Evolutionary conservation across 2,888 invertebrate species (phyloP).

Genomic region (Pandemis cinnamomeana): DNA sequence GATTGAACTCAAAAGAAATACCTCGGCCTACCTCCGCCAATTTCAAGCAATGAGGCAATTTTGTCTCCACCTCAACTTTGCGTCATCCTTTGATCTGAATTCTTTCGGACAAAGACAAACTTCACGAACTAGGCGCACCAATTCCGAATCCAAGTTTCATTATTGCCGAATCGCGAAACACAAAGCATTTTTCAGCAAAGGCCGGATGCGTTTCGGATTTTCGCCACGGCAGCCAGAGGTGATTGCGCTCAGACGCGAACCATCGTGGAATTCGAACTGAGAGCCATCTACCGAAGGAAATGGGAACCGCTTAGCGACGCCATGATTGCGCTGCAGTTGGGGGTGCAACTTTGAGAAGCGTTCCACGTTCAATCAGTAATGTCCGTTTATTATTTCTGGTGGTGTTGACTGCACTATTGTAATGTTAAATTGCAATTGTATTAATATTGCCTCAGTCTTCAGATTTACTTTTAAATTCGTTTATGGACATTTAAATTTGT

Average conservation of each 20-base stretch:
- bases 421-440: conserved; percentile 59
- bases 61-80: conserved; percentile 30
- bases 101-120: conserved; percentile 32
- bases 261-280: conserved; percentile 51
- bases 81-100: conserved; percentile 40
- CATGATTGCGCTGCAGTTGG: conserved; percentile 56
- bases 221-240: conserved; percentile 57
- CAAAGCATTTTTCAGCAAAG: conserved; percentile 60
- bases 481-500: conserved; percentile 55
- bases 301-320: conserved; percentile 71
- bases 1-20: conserved; percentile 33
- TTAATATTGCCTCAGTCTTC: conserved; percentile 69
- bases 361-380: conserved; percentile 2
- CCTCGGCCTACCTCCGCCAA: conserved; percentile 19
- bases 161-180: conserved; percentile 69
- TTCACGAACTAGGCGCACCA: conserved; percentile 34
- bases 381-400: conserved; percentile 17
- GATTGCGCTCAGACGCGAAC: conserved; percentile 68
- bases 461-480: conserved; percentile 28
- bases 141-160: conserved; percentile 54
- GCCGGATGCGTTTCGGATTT: conserved; percentile 69
- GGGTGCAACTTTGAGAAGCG: conserved; percentile 47
- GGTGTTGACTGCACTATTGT: neutral
- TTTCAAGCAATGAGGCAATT: conserved; percentile 32
- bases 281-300: conserved; percentile 79